Conservation (phyloP, 1,140 invertebrate species). For the Scaptomyza pallida region DNA sequence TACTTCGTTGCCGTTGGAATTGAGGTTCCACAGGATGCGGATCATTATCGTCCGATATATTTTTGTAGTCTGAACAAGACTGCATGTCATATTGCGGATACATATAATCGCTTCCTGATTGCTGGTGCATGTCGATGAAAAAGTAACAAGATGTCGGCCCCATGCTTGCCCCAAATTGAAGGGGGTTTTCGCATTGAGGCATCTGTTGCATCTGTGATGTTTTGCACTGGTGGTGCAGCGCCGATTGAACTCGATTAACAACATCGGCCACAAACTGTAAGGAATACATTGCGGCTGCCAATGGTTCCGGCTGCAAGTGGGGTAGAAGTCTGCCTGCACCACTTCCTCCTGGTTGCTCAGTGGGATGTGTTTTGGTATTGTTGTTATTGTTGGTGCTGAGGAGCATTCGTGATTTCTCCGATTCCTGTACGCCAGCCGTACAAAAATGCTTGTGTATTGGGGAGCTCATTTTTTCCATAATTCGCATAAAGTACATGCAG, state of each 20-base stretch:
- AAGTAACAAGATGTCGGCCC: conserved; percentile 62
- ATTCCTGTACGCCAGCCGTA: conserved; percentile 11
- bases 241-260: conserved; percentile 48
- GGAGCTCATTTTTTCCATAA: conserved; percentile 64
- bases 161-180: conserved; percentile 38
- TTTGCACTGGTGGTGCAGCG: conserved; percentile 56
- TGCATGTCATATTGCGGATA: conserved; percentile 42
- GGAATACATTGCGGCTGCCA: conserved; percentile 62
- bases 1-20: conserved; percentile 57
- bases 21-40: neutral
- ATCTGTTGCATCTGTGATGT: conserved; percentile 52
- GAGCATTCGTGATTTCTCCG: conserved; percentile 35
- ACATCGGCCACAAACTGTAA: conserved; percentile 60
- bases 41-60: conserved; percentile 27
- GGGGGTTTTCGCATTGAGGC: conserved; percentile 25
- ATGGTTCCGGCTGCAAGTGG: conserved; percentile 50
- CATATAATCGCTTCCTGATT: conserved; percentile 31
- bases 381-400: neutral
- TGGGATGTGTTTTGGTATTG: conserved; percentile 8
- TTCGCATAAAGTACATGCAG: conserved; percentile 54
- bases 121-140: conserved; percentile 63
- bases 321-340: conserved; percentile 28
- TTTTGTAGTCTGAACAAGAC: conserved; percentile 44
- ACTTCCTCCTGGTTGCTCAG: conserved; percentile 20
- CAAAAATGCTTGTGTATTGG: conserved; percentile 71